phyloP scores from a whole-genome alignment of 2,888 invertebrate species.

The Melanostoma mellinum region DNA sequence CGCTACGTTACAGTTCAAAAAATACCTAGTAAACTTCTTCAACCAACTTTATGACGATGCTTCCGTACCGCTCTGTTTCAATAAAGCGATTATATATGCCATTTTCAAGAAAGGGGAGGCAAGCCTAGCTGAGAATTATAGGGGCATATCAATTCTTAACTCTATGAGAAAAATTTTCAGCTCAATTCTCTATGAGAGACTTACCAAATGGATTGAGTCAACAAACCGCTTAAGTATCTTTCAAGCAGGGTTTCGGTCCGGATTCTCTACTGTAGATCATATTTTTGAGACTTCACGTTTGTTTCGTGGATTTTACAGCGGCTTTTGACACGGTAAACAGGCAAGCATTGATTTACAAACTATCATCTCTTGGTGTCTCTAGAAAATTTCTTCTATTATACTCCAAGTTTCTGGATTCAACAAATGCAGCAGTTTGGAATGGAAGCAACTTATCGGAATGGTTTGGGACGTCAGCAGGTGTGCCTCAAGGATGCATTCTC shows the following conservation, averaged over 20 bases:
- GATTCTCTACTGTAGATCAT: conserved; percentile 8
- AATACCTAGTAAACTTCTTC: neutral
- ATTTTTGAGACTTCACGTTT: conserved; percentile 9
- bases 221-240: conserved; percentile 1
- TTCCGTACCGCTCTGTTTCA: neutral
- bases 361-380: neutral
- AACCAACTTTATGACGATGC: conserved; percentile 1
- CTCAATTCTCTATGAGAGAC: neutral
- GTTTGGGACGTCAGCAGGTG: no score
- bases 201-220: neutral
- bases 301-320: conserved; percentile 4
- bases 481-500: no score
- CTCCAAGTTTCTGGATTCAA: neutral
- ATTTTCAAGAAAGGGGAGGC: conserved; percentile 25
- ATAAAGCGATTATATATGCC: conserved; percentile 13
- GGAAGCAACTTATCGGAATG: no score
- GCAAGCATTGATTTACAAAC: conserved; percentile 3
- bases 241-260: conserved; percentile 27
- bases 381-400: neutral
- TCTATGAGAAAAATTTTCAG: conserved; percentile 3
- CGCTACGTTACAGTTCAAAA: neutral
- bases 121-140: conserved; percentile 1
- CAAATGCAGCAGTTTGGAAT: no score
- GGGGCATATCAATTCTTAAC: conserved; percentile 13
- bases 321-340: conserved; percentile 8